A percentile compares a stretch with the other conserved stretches of the same genome.
Conservation (phyloP, 2,888 invertebrate species). For the Argynnis bischoffii region DNA sequence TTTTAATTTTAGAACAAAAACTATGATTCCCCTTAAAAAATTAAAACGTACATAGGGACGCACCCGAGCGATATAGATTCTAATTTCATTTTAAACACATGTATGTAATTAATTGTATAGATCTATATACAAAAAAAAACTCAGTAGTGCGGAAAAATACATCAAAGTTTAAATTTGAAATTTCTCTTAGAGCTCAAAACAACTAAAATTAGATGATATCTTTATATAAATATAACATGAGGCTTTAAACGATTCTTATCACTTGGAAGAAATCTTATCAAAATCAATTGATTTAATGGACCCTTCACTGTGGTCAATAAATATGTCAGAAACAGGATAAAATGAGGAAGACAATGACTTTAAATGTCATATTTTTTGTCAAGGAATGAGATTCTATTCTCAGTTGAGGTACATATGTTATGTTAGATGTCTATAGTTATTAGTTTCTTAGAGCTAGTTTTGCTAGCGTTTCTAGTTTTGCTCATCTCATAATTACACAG, state of each 20-base stretch:
- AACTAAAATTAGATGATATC: constrained; percentile 35
- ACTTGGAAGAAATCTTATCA: constrained; percentile 65
- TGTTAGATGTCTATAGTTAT: not conserved
- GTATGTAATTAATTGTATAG: no score
- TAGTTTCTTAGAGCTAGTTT: no score
- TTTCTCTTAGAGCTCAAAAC: constrained; percentile 8
- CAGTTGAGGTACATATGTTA: not conserved
- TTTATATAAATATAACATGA: constrained; percentile 41
- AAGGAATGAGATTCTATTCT: not conserved
- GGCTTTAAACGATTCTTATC: constrained; percentile 42
- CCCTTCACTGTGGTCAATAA: constrained; percentile 64
- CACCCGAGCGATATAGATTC: no score
- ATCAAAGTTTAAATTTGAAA: not conserved
- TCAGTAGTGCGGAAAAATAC: not conserved
- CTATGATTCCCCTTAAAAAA: no score
- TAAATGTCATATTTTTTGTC: constrained; percentile 62
- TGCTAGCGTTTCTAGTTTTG: no score
- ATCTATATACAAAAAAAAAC: not conserved
- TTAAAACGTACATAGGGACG: no score
- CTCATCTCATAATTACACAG: no score
- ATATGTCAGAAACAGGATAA: constrained; percentile 69
- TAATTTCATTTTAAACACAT: no score
- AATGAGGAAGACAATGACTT: constrained; percentile 70
- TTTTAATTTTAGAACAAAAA: no score
- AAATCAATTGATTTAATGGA: constrained; percentile 55